Evolutionary conservation across 2,888 invertebrate genomes (phyloP), one percentile per base, ranked within the genome.

Genomic region (Cerastis rubricosa): DNA sequence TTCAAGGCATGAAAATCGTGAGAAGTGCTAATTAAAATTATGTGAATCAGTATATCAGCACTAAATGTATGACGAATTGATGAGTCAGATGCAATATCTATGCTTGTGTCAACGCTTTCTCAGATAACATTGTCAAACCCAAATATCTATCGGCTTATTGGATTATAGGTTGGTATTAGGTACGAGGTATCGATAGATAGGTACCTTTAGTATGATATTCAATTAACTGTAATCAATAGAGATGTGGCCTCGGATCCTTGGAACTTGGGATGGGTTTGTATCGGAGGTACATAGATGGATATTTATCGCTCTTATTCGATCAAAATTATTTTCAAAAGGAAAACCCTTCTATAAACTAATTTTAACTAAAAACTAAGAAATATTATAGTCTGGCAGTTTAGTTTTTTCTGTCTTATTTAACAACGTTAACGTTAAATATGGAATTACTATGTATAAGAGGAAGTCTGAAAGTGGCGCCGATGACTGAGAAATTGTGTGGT

Each of bases 191-290:
- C 17, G 59, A n/a, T 65, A 51, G 22, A 29, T 61, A 59, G 29
- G 59, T 54, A 67, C 67, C 51, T 71, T 75, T 73, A 70, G 72
- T 40, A 40, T 68, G 54, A 76, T 76, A 76, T 79, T 70, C 70
- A 78, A 83, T 78, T 74, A 71, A 71, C 70, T 73, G 59, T 65
- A 73, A 81, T 76, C 85, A 54, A 83, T 85, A 67, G 71, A 84
- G 66, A 54, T 63, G 65, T 66, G 68, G 51, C 51, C 14, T 73
- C 25, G 67, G 6, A 47, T 71, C 40, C 35, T 57, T 59, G 49
- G 85, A 22, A 70, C 35, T 57, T 45, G 35, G 35, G 22, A 3
- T 54, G 4, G 43, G n/a, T 54, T 47, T 51, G n/a, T 54, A 9
- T 65, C 2, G 8, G 7, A 43, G 22, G 12, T 54, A n/a, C n/a